These are phyloP conservation scores for Discoglossus pictus DNA, from an alignment of 2,797 vertebrate genomes.

Conservation along the genomic window DNA sequence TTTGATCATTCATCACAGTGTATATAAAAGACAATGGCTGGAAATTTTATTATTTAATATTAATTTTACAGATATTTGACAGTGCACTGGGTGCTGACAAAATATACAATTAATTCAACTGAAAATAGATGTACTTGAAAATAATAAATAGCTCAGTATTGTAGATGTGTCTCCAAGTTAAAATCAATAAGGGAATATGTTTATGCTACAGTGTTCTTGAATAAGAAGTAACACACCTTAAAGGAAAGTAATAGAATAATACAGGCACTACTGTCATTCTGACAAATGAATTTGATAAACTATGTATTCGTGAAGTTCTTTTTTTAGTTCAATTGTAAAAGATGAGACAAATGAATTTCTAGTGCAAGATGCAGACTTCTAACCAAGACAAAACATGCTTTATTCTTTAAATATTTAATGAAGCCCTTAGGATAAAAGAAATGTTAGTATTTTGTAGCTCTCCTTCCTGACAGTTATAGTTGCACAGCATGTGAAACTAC, in stretches of 20 bases:
- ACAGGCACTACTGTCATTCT: background rate
- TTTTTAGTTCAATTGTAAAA: slow-evolving; percentile 10
- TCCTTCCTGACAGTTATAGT: slow-evolving; percentile 21
- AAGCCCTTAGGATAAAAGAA: slow-evolving; percentile 35
- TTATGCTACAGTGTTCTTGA: no score
- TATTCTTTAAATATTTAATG: slow-evolving; percentile 37
- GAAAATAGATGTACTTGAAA: slow-evolving; percentile 12
- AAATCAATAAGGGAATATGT: no score
- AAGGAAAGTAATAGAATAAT: slow-evolving; percentile 1
- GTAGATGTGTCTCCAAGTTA: slow-evolving; percentile 28
- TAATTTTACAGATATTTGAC: no score
- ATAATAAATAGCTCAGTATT: slow-evolving; percentile 13
- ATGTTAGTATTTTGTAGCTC: slow-evolving; percentile 38
- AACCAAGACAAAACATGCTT: slow-evolving; percentile 32
- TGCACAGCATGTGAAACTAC: slow-evolving; percentile 12
- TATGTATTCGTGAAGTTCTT: background rate
- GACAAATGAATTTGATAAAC: background rate
- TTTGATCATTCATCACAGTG: no score
- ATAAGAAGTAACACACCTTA: background rate
- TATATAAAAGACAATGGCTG: no score
- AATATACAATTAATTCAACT: no score
- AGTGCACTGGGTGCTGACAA: no score
- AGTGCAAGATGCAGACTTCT: slow-evolving; percentile 17
- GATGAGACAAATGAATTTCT: slow-evolving; percentile 26
- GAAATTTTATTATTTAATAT: no score